Evolutionary conservation across 2,888 invertebrate species (phyloP), one percentile per base, ranked within the genome.

Genomic region (Euplexia lucipara): DNA sequence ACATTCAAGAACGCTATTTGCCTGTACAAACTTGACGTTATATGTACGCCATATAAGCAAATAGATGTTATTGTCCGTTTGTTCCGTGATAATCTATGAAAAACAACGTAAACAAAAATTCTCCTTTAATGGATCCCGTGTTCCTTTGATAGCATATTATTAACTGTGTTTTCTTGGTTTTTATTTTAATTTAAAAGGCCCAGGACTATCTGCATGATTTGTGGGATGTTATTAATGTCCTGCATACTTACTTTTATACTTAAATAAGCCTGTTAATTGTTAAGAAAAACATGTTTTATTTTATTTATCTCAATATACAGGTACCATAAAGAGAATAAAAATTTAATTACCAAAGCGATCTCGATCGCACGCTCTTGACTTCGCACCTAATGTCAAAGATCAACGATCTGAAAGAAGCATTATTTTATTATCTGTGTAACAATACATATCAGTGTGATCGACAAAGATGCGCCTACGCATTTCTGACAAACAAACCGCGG

Each of bases 401-500:
- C 86, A 85, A 83, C 85, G 87, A 79, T 85, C 87, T 73, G 72
- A 74, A 75, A 75, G 69, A 58, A 71, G 52, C 42, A 67, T 76
- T 61, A 78, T 73, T 77, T 67, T 76, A 79, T 78, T 78, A 66
- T 72, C 62, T 71, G 44, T 66, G 39, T 60, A 76, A 78, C 73
- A 74, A 70, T 73, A 67, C 62, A 56, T 64, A 61, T 85, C 78
- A 62, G 75, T 74, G 71, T 74, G 72, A 83, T 86, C 80, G 78
- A 83, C 79, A 82, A 83, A 79, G 56, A 62, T 75, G 70, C 76
- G 75, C 75, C 71, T 79, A 89, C 85, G 91, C 91, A 84, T 89
- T 83, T 80, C 84, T 74, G 83, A 76, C 83, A 82, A 84, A 84
- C 77, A 80, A 83, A 83, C 67, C 73, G 63, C 85, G 85, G 88